Conservation (phyloP, 1,140 invertebrate species). For the Chionoecetes opilio region DNA sequence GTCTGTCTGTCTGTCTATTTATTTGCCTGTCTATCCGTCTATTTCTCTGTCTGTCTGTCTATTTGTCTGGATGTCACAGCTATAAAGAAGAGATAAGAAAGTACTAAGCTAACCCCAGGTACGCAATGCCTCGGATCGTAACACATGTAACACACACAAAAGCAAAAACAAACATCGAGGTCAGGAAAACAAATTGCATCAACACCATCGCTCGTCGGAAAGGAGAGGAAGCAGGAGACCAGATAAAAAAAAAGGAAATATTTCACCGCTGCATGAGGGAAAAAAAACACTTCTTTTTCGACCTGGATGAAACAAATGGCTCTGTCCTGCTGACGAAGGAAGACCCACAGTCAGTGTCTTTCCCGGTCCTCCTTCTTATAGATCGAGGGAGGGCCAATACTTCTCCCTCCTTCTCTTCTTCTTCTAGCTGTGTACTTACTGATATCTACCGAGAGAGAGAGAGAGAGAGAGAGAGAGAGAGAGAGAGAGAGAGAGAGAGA, state of each 20-base stretch:
- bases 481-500: too few species aligned
- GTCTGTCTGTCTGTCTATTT: too few species aligned
- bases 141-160: not conserved
- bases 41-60: too few species aligned
- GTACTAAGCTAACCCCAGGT: too few species aligned
- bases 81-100: too few species aligned
- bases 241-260: not conserved
- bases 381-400: not conserved
- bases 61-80: too few species aligned
- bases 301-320: not conserved
- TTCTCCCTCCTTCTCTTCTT: not conserved
- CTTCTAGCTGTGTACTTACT: too few species aligned
- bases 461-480: not conserved
- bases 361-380: not conserved
- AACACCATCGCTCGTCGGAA: not conserved
- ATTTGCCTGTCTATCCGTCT: too few species aligned
- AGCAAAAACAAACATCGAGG: not conserved
- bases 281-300: not conserved
- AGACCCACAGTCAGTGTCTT: not conserved
- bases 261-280: slow-evolving; percentile 14
- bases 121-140: too few species aligned
- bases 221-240: not conserved
- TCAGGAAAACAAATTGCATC: not conserved
- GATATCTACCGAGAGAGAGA: not conserved
- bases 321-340: not conserved